These are phyloP conservation scores for Eretmocerus hayati DNA, from an alignment of 2,888 invertebrate species.

Conservation along the genomic window DNA sequence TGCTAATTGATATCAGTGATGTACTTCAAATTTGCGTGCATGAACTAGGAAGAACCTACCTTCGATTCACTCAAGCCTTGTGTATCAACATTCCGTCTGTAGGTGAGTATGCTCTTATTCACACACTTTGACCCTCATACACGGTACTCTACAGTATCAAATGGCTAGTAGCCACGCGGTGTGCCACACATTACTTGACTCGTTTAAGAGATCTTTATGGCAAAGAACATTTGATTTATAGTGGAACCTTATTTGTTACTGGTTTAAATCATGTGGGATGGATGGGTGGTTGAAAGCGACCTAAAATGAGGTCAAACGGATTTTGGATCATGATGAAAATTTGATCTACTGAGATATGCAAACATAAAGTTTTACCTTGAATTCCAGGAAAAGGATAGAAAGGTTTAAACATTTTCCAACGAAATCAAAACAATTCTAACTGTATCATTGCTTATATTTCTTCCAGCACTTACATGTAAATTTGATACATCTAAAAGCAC, in stretches of 20 bases:
- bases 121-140: not conserved
- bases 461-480: slow-evolving; percentile 20
- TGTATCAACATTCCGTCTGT: slow-evolving; percentile 85
- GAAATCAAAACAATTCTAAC: slow-evolving; percentile 11
- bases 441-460: slow-evolving; percentile 20
- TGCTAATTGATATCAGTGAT: slow-evolving; percentile 95
- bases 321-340: not conserved
- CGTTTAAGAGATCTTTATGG: too few relatives aligned
- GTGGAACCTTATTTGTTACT: too few relatives aligned
- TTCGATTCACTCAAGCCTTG: slow-evolving; percentile 79
- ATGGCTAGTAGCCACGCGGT: too few relatives aligned
- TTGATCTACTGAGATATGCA: not conserved
- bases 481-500: slow-evolving; percentile 23
- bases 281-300: too few relatives aligned
- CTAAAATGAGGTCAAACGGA: too few relatives aligned
- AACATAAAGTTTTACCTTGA: not conserved
- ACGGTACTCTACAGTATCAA: not conserved
- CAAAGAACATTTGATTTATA: too few relatives aligned
- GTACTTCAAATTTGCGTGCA: slow-evolving; percentile 95
- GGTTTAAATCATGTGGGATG: too few relatives aligned
- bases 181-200: too few relatives aligned
- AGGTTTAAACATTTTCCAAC: not conserved
- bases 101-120: slow-evolving; percentile 66
- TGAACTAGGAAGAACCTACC: slow-evolving; percentile 87
- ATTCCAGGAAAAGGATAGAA: not conserved